Percentiles rank a stretch among this genome's conserved stretches.
These are phyloP conservation scores for Silurus glanis DNA, from an alignment of 2,113 vertebrate species.

Conservation along the genomic window DNA sequence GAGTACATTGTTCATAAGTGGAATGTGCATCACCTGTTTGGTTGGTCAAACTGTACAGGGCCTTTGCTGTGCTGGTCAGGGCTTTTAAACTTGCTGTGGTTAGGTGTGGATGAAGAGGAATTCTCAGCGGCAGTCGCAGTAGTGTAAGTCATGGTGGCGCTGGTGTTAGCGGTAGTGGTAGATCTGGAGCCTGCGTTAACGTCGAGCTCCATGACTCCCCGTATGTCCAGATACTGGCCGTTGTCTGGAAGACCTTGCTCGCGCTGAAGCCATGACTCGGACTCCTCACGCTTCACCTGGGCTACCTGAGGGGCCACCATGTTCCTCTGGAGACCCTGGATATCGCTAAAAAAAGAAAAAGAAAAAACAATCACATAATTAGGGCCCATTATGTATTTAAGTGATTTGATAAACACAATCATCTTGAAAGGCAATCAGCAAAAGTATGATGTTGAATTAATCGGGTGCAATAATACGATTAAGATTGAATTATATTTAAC, in stretches of 20 bases:
- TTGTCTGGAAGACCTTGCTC: conserved; percentile 77
- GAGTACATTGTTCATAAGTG: neutral
- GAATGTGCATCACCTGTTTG: conserved; percentile 83
- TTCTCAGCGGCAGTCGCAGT: conserved; percentile 47
- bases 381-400: neutral
- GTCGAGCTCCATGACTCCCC: conserved; percentile 70
- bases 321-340: conserved; percentile 84
- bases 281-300: conserved; percentile 68
- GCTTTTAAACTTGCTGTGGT: conserved; percentile 72
- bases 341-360: conserved; percentile 78
- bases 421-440: neutral
- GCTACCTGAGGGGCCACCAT: conserved; percentile 68
- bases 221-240: conserved; percentile 81
- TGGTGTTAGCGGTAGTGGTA: conserved; percentile 63
- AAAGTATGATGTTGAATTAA: neutral
- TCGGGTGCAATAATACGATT: neutral
- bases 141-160: conserved; percentile 67
- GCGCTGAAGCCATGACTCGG: conserved; percentile 67
- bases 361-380: neutral
- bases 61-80: conserved; percentile 68
- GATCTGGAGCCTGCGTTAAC: conserved; percentile 59
- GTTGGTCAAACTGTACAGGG: conserved; percentile 85
- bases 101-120: conserved; percentile 54
- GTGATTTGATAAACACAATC: neutral
- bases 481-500: neutral